A percentile compares a stretch with the other conserved stretches of the same genome.
phyloP scores from a whole-genome alignment of 2,113 vertebrate genomes.

The Gavialis gangeticus region DNA sequence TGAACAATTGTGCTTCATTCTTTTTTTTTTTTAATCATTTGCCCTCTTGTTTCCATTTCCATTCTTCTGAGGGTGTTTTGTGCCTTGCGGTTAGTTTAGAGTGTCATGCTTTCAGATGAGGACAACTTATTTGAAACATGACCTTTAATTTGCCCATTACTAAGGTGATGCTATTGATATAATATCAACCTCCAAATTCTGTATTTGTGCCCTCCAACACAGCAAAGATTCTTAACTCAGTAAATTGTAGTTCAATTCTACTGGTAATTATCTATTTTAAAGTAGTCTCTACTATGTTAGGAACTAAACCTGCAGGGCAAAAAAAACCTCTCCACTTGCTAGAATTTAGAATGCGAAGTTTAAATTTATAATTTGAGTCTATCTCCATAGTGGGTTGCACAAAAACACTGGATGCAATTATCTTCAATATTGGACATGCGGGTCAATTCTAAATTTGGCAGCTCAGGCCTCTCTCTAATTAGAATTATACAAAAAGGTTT shows the following conservation, averaged over 20 bases:
- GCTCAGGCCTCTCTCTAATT: background rate
- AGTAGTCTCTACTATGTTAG: background rate
- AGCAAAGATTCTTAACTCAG: background rate
- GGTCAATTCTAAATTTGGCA: background rate
- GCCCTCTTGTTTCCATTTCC: constrained; percentile 14
- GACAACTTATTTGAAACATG: background rate
- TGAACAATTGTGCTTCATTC: constrained; percentile 10
- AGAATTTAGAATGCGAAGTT: background rate
- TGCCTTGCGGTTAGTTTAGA: background rate
- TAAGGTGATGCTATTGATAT: background rate
- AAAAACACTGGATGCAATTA: background rate
- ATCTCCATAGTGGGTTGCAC: background rate
- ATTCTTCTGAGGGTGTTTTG: background rate
- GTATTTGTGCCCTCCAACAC: background rate
- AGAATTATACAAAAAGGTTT: no score
- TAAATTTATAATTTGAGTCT: background rate
- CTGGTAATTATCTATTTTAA: background rate
- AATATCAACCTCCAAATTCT: background rate
- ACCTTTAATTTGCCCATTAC: background rate
- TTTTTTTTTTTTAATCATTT: constrained; percentile 21
- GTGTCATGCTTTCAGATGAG: background rate
- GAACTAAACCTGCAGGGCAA: background rate
- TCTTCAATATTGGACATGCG: background rate
- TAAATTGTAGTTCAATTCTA: background rate
- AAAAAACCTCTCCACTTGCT: background rate